phyloP scores from a whole-genome alignment of 2,797 vertebrate species.

The Clarias fuscus region DNA sequence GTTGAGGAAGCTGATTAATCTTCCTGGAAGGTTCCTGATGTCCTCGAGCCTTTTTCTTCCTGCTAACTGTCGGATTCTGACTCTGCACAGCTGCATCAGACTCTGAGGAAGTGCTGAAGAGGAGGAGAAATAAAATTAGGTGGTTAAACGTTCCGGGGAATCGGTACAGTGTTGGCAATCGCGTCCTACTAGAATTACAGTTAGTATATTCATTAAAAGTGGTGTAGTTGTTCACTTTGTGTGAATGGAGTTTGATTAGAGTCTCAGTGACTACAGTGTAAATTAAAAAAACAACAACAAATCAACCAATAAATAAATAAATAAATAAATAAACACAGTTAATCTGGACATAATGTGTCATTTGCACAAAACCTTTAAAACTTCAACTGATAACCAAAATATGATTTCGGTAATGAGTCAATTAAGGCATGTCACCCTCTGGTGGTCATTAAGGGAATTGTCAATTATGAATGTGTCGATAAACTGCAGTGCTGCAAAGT shows the following conservation, averaged over 20 bases:
- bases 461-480: too few relatives aligned
- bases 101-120: not conserved
- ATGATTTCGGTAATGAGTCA: not conserved
- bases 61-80: slow-evolving; percentile 76
- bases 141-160: not conserved
- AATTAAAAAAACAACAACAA: not conserved
- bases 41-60: slow-evolving; percentile 73
- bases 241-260: not conserved
- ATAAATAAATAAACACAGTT: not conserved
- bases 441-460: too few relatives aligned
- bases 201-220: not conserved
- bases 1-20: slow-evolving; percentile 77
- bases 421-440: too few relatives aligned
- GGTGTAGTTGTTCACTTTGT: not conserved
- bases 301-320: too few relatives aligned
- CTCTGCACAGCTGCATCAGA: slow-evolving; percentile 77
- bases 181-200: not conserved
- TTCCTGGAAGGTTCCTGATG: slow-evolving; percentile 74
- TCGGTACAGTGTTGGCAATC: not conserved
- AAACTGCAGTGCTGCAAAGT: too few relatives aligned
- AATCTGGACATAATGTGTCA: not conserved
- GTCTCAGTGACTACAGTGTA: not conserved
- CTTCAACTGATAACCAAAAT: not conserved
- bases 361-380: not conserved
- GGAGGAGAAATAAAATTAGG: not conserved